These are phyloP conservation scores for Centropus bengalensis DNA, from an alignment of 2,113 vertebrate genomes.

Conservation along the genomic window DNA sequence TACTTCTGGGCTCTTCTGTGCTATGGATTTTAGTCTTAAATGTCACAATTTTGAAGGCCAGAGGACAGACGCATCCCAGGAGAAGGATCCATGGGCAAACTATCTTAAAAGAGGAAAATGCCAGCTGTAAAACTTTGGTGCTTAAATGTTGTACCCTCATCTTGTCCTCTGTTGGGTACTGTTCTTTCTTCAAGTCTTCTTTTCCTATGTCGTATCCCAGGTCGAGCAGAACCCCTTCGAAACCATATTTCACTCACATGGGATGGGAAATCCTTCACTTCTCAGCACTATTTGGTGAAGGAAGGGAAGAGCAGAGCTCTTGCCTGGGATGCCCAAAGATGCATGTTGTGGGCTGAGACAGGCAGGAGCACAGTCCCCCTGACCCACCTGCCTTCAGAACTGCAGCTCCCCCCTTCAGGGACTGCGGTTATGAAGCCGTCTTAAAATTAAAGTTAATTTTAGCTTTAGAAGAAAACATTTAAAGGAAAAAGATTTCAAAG, in stretches of 20 bases:
- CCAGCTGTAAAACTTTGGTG: not conserved
- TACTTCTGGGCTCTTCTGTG: not conserved
- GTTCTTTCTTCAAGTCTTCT: not conserved
- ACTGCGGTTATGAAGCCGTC: accelerated
- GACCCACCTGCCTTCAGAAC: not conserved
- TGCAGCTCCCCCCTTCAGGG: not conserved
- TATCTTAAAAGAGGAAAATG: not conserved
- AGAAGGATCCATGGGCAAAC: not conserved
- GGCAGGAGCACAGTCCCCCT: not conserved
- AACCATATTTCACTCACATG: not conserved
- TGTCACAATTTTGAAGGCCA: not conserved
- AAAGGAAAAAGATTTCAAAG: not conserved
- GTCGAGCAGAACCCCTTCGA: not conserved
- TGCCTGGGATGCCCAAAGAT: not conserved
- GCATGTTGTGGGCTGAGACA: accelerated
- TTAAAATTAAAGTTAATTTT: not conserved
- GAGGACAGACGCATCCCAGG: not conserved
- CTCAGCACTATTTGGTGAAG: not conserved
- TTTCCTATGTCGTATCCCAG: not conserved
- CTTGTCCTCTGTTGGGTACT: not conserved
- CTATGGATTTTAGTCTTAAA: not conserved
- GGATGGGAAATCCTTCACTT: not conserved
- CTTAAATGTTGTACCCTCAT: not conserved
- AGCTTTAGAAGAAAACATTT: not conserved
- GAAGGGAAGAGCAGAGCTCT: not conserved